Base-by-base conservation (phyloP, 2,797 vertebrate species). In the Lophius americanus region DNA sequence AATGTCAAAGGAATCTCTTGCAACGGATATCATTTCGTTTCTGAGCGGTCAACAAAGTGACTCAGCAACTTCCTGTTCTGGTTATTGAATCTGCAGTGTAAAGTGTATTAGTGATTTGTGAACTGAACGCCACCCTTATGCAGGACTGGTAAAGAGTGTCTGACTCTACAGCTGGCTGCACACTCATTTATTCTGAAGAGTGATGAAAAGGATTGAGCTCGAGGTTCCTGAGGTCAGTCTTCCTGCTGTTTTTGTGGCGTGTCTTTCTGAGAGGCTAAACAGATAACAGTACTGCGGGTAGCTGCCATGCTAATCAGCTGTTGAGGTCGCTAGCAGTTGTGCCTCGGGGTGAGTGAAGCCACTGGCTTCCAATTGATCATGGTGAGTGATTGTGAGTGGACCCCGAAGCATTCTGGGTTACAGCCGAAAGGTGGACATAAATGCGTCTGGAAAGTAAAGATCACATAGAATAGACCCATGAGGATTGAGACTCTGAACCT, bases 321-420 rank as follows among this genome's bases (percentile, higher is more conserved):
- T 79, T 43, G 23, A 66, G 58, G 75, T 75, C 66, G 54, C 52
- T 12, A 38, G 64, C 23, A 42, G 11, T 33, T 14, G 9, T 52
- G 60, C 68, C 55, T 39, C 12, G 47, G 69, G 79, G 44, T 73
- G 61, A 73, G 62, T 23, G 59, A 73, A 75, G 68, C 74, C 66
- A 55, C 46, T 75, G 68, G 67, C 66, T 48, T 79, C 76, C 70
- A 9, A 5, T 53, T 46, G 74, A 73, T 79, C 58, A 0, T 2
- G 5, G 14, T 44, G 10, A 75, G 70, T 2, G 51, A 51, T 41
- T 13, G 9, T 7, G 38, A 60, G 65, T 35, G 37, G 42, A 68
- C 72, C 86, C 52, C 67, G 68, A 56, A 72, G 81, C 88, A 79
- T 71, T 81, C 80, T 84, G 79, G 55, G 76, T 67, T 73, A 77